These are phyloP conservation scores for Galerucella nymphaeae DNA, from an alignment of 2,888 invertebrate species.

Conservation along the genomic window DNA sequence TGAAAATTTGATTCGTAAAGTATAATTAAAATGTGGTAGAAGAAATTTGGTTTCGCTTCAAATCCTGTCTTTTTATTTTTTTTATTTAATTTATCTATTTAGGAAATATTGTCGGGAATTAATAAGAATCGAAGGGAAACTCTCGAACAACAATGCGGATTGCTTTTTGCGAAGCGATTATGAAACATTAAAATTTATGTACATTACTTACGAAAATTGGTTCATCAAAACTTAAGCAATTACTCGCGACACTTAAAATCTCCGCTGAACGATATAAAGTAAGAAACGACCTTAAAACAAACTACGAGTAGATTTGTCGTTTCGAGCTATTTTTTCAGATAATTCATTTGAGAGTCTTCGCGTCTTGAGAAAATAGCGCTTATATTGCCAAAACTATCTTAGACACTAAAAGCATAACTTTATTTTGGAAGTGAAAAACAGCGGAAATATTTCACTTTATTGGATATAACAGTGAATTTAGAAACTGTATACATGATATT, in stretches of 20 bases:
- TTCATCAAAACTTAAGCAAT: conserved; percentile 47
- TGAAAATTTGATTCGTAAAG: too few species aligned
- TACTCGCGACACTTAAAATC: conserved; percentile 40
- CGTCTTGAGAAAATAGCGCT: not conserved
- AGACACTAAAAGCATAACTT: not conserved
- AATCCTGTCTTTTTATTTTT: too few species aligned
- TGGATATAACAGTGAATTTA: not conserved
- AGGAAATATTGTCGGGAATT: too few species aligned
- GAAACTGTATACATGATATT: too few species aligned
- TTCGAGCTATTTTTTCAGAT: not conserved
- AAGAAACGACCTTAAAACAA: not conserved
- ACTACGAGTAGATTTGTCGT: conserved; percentile 7
- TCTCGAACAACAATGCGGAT: conserved; percentile 16
- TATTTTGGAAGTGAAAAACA: not conserved
- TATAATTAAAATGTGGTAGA: too few species aligned
- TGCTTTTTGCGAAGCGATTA: conserved; percentile 40
- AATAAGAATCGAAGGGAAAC: too few species aligned
- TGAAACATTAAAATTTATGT: conserved; percentile 44
- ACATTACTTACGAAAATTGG: conserved; percentile 42
- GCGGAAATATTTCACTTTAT: not conserved
- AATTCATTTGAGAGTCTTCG: not conserved
- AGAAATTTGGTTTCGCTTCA: too few species aligned
- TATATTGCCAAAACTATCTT: not conserved
- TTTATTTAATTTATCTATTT: too few species aligned
- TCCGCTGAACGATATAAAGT: conserved; percentile 14